Base-by-base conservation (phyloP, 1,140 invertebrate genomes). In the Eupristina koningsbergeri region DNA sequence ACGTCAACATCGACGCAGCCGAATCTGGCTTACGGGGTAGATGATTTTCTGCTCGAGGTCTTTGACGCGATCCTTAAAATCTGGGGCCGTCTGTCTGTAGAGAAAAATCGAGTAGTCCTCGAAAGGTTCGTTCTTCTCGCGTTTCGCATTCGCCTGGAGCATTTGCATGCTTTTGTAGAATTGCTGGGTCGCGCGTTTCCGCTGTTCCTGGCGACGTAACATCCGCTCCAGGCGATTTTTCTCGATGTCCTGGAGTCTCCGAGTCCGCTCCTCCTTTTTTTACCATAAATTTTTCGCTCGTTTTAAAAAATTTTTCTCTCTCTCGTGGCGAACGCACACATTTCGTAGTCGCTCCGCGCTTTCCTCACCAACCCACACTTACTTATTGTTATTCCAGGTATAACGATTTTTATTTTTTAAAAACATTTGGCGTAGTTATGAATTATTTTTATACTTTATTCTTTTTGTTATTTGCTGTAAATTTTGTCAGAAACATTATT, bases 101-200 rank as follows among this genome's bases (percentile, higher is more conserved):
- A 96, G 91, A 91, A 95, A 95, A 87, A 96, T 94, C 64, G 94
- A 95, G 90, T 95, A 96, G 92, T 96, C 95, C 90, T 96, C 95
- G 88, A 95, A 96, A 47, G 94, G 94, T 85, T 94, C 93, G 41
- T 93, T 91, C 87, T 93, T 93, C 75, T 93, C 93, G 84, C 91
- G 90, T 86, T 92, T 93, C 64, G 93, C 94, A 88, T 96, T 96
- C 26, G 94, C 94, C 90, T 96, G 94, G 84, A 96, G 91, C 94
- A 96, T 95, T 89, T 95, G 94, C 93, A 96, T 94, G 90, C 95
- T 96, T 91, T 96, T 96, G 88, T 95, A 93, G 90, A 96, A 96
- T 83, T 96, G 95, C 87, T 96, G 94, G 5, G 94, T 96, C 84
- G 95, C 94, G 87, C 95, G 93, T 89, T 94, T 94, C 82, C 95